Conservation (phyloP, 1,140 invertebrate genomes). For the Sitophilus oryzae region DNA sequence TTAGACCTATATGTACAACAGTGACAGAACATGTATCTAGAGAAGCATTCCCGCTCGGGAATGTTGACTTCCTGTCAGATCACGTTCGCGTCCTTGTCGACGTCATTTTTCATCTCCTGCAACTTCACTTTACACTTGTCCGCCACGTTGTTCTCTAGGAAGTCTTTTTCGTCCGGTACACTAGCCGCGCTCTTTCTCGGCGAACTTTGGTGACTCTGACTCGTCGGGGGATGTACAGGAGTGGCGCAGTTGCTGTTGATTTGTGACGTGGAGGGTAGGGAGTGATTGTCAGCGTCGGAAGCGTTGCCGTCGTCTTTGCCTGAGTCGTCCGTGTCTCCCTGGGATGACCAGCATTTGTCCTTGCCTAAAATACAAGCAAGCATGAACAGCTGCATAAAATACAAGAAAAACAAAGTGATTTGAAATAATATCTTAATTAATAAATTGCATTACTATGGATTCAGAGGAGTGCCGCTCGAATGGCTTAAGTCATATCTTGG, state of each 20-base stretch:
- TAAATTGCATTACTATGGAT: too few relatives aligned
- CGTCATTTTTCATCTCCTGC: conserved; percentile 23
- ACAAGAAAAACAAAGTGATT: too few relatives aligned
- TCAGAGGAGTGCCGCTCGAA: too few relatives aligned
- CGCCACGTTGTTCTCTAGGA: conserved; percentile 23
- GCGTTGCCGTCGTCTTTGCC: conserved; percentile 10
- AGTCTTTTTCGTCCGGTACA: conserved; percentile 9
- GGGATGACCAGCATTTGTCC: conserved; percentile 37
- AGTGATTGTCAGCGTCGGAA: conserved; percentile 34
- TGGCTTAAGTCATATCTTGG: too few relatives aligned
- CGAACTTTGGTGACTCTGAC: conserved; percentile 11
- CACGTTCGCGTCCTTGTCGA: conserved; percentile 27
- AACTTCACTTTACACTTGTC: conserved; percentile 20
- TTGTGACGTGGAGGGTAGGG: conserved; percentile 39
- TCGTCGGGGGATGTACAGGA: conserved; percentile 19
- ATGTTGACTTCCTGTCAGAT: conserved; percentile 42
- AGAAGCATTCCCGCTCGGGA: conserved; percentile 37
- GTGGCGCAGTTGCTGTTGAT: conserved; percentile 34
- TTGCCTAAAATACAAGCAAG: conserved; percentile 36
- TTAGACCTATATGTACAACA: conserved; percentile 43
- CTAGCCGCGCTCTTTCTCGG: conserved; percentile 9
- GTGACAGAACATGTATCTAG: conserved; percentile 42
- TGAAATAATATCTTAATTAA: too few relatives aligned
- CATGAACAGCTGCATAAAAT: conserved; percentile 41
- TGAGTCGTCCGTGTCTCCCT: conserved; percentile 32